These are phyloP conservation scores for Menidia menidia DNA, from an alignment of 2,797 vertebrate genomes.

Conservation along the genomic window DNA sequence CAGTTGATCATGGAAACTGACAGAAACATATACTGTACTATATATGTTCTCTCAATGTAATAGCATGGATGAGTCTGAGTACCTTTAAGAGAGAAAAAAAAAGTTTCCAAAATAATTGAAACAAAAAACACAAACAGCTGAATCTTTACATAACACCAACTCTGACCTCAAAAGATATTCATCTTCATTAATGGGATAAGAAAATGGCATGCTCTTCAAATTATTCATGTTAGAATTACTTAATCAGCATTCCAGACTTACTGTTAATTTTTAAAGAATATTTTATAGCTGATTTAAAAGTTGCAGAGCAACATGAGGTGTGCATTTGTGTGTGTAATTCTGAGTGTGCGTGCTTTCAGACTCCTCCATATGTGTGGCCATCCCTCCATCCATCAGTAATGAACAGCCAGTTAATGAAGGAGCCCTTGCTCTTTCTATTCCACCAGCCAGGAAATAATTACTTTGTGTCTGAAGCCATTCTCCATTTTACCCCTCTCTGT, in stretches of 20 bases:
- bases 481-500: conserved; percentile 69
- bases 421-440: conserved; percentile 74
- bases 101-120: background rate
- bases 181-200: conserved; percentile 28
- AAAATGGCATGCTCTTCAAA: conserved; percentile 23
- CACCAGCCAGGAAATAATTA: conserved; percentile 82
- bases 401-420: conserved; percentile 79
- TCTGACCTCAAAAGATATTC: conserved; percentile 21
- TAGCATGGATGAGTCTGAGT: background rate
- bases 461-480: conserved; percentile 79
- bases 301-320: conserved; percentile 18
- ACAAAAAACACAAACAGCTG: background rate
- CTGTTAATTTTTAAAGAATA: conserved; percentile 22
- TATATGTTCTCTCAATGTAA: background rate
- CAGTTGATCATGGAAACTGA: conserved; percentile 1
- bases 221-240: conserved; percentile 19
- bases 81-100: background rate
- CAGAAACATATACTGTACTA: background rate
- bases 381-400: conserved; percentile 73
- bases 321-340: background rate
- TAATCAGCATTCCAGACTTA: conserved; percentile 33
- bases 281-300: conserved; percentile 26
- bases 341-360: conserved; percentile 20
- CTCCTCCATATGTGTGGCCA: conserved; percentile 33
- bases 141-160: conserved; percentile 22